phyloP scores from a whole-genome alignment of 2,113 vertebrate species.

The Leptobrachium ailaonicum region DNA sequence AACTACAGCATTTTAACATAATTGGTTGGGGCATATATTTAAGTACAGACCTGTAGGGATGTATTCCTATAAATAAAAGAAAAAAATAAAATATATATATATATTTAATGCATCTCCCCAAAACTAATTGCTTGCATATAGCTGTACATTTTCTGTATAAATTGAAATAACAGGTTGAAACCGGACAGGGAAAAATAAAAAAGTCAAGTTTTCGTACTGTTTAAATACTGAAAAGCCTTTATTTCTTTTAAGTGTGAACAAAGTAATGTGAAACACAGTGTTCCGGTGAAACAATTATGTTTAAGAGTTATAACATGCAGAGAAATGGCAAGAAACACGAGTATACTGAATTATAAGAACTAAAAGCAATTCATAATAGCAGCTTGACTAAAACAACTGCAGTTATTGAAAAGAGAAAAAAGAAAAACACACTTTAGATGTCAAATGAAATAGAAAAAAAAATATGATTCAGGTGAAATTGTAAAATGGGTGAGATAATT shows the following conservation, averaged over 20 bases:
- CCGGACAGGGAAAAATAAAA: conserved; percentile 25
- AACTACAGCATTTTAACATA: too few species aligned
- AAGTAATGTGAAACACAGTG: conserved; percentile 42
- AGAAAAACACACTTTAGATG: conserved; percentile 17
- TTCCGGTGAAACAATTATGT: conserved; percentile 47
- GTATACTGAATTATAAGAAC: conserved; percentile 37
- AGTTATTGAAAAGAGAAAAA: conserved; percentile 29
- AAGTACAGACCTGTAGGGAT: too few species aligned
- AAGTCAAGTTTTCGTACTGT: conserved; percentile 13
- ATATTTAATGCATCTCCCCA: neutral
- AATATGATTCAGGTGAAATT: conserved; percentile 1
- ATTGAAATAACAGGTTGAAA: neutral
- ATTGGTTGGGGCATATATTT: too few species aligned
- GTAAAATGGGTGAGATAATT: conserved; percentile 10
- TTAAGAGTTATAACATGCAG: conserved; percentile 49
- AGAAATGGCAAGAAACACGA: conserved; percentile 47
- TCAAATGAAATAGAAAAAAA: conserved; percentile 30
- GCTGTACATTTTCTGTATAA: neutral
- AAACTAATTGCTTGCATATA: neutral
- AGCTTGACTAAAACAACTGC: conserved; percentile 47
- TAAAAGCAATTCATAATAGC: conserved; percentile 46
- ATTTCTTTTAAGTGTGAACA: conserved; percentile 39
- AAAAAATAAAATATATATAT: too few species aligned
- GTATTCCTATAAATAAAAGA: too few species aligned
- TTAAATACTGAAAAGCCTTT: conserved; percentile 29